Evolutionary conservation across 2,797 vertebrate species (phyloP).

Genomic region (Centroberyx gerrardi): DNA sequence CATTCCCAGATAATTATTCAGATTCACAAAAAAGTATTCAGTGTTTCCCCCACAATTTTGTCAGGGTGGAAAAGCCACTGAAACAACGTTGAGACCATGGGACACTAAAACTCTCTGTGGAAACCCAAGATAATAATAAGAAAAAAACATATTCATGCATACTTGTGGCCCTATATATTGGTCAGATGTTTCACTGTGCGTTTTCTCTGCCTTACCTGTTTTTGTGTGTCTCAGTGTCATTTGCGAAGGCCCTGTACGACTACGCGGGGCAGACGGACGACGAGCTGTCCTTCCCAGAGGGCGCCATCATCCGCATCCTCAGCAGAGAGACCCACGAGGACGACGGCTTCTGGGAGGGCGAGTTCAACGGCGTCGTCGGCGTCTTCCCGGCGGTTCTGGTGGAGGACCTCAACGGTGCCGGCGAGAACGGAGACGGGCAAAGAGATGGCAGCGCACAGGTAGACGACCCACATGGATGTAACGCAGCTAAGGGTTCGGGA

Average conservation of each 20-base stretch:
- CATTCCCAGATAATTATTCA: too few species aligned
- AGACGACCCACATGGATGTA: not conserved
- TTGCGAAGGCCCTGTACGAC: constrained; percentile 97
- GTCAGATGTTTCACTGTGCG: too few species aligned
- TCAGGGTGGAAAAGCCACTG: too few species aligned
- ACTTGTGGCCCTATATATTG: too few species aligned
- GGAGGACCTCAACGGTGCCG: constrained; percentile 87
- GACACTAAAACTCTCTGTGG: too few species aligned
- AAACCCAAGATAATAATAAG: too few species aligned
- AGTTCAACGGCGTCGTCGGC: constrained; percentile 90
- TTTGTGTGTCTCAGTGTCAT: constrained; percentile 84
- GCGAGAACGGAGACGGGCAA: constrained; percentile 87
- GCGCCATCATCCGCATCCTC: constrained; percentile 95
- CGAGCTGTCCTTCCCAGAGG: constrained; percentile 95
- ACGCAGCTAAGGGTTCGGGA: not conserved
- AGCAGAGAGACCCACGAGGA: constrained; percentile 96
- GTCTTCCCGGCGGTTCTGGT: constrained; percentile 96
- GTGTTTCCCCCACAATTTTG: too few species aligned
- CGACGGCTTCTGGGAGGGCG: constrained; percentile 98
- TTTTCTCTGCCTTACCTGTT: too few species aligned
- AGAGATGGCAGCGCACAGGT: constrained; percentile 87
- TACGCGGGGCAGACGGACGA: constrained; percentile 95
- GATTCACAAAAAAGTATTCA: too few species aligned
- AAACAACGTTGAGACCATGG: too few species aligned
- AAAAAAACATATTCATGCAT: too few species aligned